phyloP scores from a whole-genome alignment of 2,888 invertebrate species.

The Autographa gamma region DNA sequence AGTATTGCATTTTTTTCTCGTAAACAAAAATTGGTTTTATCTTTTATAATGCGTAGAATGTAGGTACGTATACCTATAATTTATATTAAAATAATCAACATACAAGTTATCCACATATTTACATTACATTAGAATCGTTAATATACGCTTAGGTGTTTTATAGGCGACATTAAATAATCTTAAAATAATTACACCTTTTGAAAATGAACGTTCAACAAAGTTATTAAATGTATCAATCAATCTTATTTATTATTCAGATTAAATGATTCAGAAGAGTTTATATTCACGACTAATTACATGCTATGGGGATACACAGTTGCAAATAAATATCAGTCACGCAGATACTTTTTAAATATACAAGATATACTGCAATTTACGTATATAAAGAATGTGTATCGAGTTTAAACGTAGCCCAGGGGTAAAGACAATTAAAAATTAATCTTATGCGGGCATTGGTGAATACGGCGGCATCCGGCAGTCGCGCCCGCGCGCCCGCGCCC shows the following conservation, averaged over 20 bases:
- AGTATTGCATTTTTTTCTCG: neutral
- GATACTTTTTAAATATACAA: slow-evolving; percentile 57
- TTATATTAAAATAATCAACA: neutral
- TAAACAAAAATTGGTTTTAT: neutral
- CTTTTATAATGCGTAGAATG: too few species aligned
- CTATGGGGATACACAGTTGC: slow-evolving; percentile 53
- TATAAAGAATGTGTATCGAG: slow-evolving; percentile 61
- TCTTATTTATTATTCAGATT: slow-evolving; percentile 40
- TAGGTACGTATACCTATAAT: neutral
- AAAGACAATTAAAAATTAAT: slow-evolving; percentile 81
- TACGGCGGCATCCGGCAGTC: slow-evolving; percentile 67
- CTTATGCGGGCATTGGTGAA: slow-evolving; percentile 74
- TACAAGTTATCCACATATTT: neutral
- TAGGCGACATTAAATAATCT: slow-evolving; percentile 17
- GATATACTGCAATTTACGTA: slow-evolving; percentile 62
- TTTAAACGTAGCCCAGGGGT: slow-evolving; percentile 68
- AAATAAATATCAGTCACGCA: slow-evolving; percentile 59
- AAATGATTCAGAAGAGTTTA: slow-evolving; percentile 38
- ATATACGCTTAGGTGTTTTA: slow-evolving; percentile 6
- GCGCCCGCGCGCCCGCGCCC: slow-evolving; percentile 59
- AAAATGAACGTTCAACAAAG: slow-evolving; percentile 19
- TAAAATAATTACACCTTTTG: slow-evolving; percentile 13
- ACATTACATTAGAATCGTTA: neutral
- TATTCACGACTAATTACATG: slow-evolving; percentile 52
- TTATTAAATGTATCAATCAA: slow-evolving; percentile 54